Percentiles rank a stretch among this genome's conserved stretches.
These are phyloP conservation scores for Heloderma charlesbogerti DNA, from an alignment of 2,113 vertebrate genomes.

Conservation along the genomic window DNA sequence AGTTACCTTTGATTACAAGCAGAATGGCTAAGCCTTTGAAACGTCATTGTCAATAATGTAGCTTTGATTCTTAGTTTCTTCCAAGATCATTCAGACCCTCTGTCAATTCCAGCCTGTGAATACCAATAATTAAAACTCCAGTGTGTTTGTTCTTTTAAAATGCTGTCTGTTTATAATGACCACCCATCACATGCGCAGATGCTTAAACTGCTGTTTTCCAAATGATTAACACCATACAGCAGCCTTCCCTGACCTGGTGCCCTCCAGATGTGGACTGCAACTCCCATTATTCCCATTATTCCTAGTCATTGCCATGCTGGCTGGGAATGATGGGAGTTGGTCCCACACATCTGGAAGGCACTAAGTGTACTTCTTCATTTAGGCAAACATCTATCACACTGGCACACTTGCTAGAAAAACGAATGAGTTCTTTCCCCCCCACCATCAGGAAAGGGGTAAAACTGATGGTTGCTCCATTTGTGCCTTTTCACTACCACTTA, in stretches of 20 bases:
- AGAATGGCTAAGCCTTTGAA: constrained; percentile 67
- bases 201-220: constrained; percentile 35
- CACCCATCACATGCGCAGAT: neutral
- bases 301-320: too few species aligned
- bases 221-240: constrained; percentile 30
- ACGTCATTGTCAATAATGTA: constrained; percentile 72
- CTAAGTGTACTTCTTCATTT: neutral
- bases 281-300: too few species aligned
- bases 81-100: constrained; percentile 70
- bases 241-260: too few species aligned
- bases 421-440: neutral
- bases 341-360: too few species aligned
- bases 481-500: neutral
- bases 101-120: constrained; percentile 54
- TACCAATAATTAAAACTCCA: constrained; percentile 65
- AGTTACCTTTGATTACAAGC: constrained; percentile 76
- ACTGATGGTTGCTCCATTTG: neutral
- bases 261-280: too few species aligned
- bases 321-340: too few species aligned
- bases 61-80: constrained; percentile 69
- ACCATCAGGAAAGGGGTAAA: neutral
- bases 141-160: constrained; percentile 45
- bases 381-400: neutral
- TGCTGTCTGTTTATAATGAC: constrained; percentile 17
- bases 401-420: neutral